Evolutionary conservation across 2,888 invertebrate genomes (phyloP).

Genomic region (Hemicrepidius hirtus): DNA sequence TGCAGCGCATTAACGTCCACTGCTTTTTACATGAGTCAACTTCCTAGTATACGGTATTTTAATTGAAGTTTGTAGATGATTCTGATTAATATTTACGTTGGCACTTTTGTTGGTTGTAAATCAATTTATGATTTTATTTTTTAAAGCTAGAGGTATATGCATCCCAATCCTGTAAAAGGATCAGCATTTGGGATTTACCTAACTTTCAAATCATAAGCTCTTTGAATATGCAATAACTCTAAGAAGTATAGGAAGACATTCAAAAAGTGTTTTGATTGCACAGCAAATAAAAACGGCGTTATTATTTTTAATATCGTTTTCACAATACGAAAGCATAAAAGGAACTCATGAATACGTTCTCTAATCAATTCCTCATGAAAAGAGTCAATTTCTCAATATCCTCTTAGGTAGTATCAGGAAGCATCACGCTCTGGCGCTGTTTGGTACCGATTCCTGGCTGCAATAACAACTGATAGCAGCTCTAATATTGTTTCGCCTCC

Average conservation of each 20-base stretch:
- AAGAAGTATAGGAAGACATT: too few species aligned
- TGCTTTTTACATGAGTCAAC: too few species aligned
- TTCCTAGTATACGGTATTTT: neutral
- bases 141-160: too few species aligned
- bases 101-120: too few species aligned
- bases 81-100: neutral
- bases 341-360: constrained; percentile 32
- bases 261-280: too few species aligned
- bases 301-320: neutral
- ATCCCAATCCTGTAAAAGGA: too few species aligned
- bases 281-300: neutral
- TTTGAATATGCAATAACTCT: too few species aligned
- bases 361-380: constrained; percentile 36
- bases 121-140: too few species aligned
- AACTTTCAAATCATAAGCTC: too few species aligned
- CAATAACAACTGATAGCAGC: constrained; percentile 58
- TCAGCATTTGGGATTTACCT: too few species aligned
- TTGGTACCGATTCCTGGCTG: constrained; percentile 57
- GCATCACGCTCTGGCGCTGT: constrained; percentile 44
- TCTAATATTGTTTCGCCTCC: constrained; percentile 56
- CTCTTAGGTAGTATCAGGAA: constrained; percentile 35
- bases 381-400: constrained; percentile 46
- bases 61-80: constrained; percentile 1
- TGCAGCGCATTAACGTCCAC: neutral
- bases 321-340: constrained; percentile 2